phyloP scores from a whole-genome alignment of 2,888 invertebrate species.

The Spatulosminthurus flaviceps region DNA sequence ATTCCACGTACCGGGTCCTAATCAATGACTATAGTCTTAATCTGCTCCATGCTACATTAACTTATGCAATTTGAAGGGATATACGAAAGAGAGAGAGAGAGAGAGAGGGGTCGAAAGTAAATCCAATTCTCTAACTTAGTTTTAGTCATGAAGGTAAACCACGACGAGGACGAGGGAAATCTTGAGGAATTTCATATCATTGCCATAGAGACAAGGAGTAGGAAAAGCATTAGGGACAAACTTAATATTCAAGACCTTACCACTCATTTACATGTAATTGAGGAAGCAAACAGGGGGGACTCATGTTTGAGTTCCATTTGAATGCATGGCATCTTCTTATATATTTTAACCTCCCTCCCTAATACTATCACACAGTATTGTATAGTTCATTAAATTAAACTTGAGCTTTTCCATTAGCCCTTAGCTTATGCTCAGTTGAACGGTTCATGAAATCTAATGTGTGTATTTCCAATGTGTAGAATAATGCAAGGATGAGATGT shows the following conservation, averaged over 20 bases:
- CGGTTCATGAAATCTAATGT: slow-evolving; percentile 14
- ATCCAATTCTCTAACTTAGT: background rate
- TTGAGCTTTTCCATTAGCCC: background rate
- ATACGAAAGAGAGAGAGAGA: too few species aligned
- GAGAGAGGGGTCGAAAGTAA: background rate
- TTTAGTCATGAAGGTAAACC: background rate
- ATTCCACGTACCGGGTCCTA: background rate
- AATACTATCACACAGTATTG: slow-evolving; percentile 9
- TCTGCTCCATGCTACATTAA: slow-evolving; percentile 8
- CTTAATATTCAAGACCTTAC: slow-evolving; percentile 6
- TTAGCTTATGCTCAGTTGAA: background rate
- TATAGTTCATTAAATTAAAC: slow-evolving; percentile 33
- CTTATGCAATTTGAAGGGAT: slow-evolving; percentile 1
- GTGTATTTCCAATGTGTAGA: background rate
- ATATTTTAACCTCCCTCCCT: too few species aligned
- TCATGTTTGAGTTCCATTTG: slow-evolving; percentile 35
- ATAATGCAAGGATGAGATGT: too few species aligned
- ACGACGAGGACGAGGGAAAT: background rate
- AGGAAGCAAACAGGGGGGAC: slow-evolving; percentile 13
- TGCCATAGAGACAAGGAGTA: background rate
- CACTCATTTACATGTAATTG: slow-evolving; percentile 23
- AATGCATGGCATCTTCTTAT: slow-evolving; percentile 22
- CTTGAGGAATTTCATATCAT: background rate
- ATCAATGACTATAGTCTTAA: background rate
- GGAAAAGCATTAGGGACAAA: background rate